Conservation (phyloP, 2,113 vertebrate genomes). For the Zapornia atra region DNA sequence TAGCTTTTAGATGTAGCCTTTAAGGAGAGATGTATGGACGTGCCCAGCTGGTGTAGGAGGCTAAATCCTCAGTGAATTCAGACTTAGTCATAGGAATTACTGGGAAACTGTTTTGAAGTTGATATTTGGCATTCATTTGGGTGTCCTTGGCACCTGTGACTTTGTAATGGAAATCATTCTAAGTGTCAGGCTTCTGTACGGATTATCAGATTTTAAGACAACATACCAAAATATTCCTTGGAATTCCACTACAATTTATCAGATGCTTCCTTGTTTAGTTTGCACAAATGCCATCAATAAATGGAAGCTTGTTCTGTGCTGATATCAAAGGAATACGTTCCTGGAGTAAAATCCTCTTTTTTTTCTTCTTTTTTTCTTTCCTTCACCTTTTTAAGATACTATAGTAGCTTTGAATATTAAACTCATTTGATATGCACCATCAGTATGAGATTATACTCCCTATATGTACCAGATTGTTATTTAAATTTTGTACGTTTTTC, state of each 20-base stretch:
- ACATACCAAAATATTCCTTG: neutral
- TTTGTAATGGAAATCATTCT: neutral
- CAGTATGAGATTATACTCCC: neutral
- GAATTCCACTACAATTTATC: neutral
- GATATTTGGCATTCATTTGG: neutral
- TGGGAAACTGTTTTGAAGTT: neutral
- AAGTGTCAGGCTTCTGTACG: neutral
- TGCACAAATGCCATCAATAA: neutral
- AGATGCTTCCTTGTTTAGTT: neutral
- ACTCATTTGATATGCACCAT: neutral
- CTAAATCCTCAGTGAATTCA: neutral
- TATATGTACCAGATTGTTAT: neutral
- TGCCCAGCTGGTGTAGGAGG: neutral
- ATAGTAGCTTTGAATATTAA: neutral
- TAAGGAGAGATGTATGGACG: neutral
- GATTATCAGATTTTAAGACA: neutral
- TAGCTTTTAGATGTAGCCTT: neutral
- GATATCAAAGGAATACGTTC: neutral
- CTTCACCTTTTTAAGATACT: neutral
- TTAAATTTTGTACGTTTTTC: neutral
- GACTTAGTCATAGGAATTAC: neutral
- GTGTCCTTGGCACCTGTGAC: neutral
- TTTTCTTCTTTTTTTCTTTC: too few relatives aligned
- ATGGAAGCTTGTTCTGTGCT: neutral
- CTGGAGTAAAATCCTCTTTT: neutral